Base-by-base conservation (phyloP, 2,113 vertebrate genomes). In the Callorhinus ursinus region DNA sequence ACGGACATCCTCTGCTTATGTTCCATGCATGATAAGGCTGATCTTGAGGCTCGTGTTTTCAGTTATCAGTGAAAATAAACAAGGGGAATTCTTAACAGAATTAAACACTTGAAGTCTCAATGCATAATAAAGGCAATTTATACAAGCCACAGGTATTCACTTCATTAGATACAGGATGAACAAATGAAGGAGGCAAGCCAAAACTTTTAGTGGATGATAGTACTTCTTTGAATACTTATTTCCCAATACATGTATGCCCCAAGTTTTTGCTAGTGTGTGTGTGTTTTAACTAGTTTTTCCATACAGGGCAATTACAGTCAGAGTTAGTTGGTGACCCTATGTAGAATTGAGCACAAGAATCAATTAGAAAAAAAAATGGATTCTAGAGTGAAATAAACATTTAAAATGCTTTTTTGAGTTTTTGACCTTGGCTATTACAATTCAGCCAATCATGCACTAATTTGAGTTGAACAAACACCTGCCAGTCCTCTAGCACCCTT, bases 1-100 rank as follows among this genome's bases (percentile, higher is more conserved):
- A 8, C 46, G 21, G 65, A 33, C 18, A 72, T n/a, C 36, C 13
- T 57, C 57, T 69, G 31, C 3, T 71, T 39, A 24, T 24, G 8
- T 71, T 49, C 77, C 13, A 0, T 0, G 0, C 15, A 11, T 33
- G 26, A n/a, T 0, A 69, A 3, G 28, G 10, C 14, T 53, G 16
- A 31, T 61, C 26, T 65, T 21, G 4, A n/a, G 49, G 5, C 10
- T 93, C 7, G 1, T 46, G 11, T 71, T 67, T 55, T 95, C 76
- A 95, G 80, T n/a, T 31, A 22, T 8, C 13, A 2, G 49, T 90
- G 11, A 88, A 88, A 95, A 76, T 12, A 79, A 83, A 63, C 6
- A 77, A 53, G 51, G 7, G 5, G 31, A 28, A 61, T 81, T 83
- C 16, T 65, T 57, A 83, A 88, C 15, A 28, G 5, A 69, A 63